These are phyloP conservation scores for Aleiodes leptofemur DNA, from an alignment of 2,888 invertebrate species.

Conservation along the genomic window DNA sequence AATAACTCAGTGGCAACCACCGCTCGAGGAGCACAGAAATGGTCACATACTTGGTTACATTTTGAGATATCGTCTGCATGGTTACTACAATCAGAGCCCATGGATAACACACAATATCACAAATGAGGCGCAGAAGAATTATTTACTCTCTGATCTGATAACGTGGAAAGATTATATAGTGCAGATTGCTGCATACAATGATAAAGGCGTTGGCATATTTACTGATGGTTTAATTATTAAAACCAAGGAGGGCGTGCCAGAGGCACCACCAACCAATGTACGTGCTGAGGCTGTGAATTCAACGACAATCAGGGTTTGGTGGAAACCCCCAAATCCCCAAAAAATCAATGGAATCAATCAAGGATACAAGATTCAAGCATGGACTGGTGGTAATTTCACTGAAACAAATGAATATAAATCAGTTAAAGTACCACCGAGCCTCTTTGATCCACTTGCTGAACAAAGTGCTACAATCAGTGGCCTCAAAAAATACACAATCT, in stretches of 20 bases:
- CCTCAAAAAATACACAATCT: slow-evolving; percentile 89
- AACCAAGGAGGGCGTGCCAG: slow-evolving; percentile 97
- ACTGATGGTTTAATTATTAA: slow-evolving; percentile 94
- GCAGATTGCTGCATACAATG: slow-evolving; percentile 97
- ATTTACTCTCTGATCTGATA: slow-evolving; percentile 93
- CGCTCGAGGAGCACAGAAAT: slow-evolving; percentile 94
- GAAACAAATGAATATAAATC: slow-evolving; percentile 82
- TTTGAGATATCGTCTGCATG: slow-evolving; percentile 92
- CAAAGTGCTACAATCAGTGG: slow-evolving; percentile 86
- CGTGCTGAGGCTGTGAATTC: slow-evolving; percentile 89
- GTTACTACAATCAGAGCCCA: slow-evolving; percentile 90
- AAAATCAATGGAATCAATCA: slow-evolving; percentile 99
- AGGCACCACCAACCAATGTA: slow-evolving; percentile 92
- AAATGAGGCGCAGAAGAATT: slow-evolving; percentile 94
- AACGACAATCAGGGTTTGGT: slow-evolving; percentile 88
- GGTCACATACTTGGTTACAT: slow-evolving; percentile 96
- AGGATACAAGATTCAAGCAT: slow-evolving; percentile 95
- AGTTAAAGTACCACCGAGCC: slow-evolving; percentile 91
- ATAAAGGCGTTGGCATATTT: slow-evolving; percentile 95
- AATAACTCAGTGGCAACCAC: slow-evolving; percentile 98
- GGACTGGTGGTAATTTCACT: slow-evolving; percentile 79
- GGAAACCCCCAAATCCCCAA: slow-evolving; percentile 98
- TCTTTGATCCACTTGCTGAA: slow-evolving; percentile 90
- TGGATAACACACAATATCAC: slow-evolving; percentile 95
- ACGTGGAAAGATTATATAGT: slow-evolving; percentile 99